Base-by-base conservation (phyloP, 1,140 invertebrate species). In the Trichonephila clavipes region DNA sequence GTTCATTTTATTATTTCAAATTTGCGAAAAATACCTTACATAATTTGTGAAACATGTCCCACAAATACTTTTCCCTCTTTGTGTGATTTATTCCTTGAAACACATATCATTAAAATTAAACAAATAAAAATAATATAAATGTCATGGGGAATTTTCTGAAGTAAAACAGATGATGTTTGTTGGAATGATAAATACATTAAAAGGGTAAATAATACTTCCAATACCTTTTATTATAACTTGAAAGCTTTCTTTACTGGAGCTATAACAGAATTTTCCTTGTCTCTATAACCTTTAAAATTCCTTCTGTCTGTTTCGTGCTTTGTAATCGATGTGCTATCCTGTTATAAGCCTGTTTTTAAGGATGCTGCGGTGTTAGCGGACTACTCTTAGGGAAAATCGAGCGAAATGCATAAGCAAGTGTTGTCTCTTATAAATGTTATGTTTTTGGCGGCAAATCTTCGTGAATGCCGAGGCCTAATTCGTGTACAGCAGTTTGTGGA, bases 351-450 rank as follows among this genome's bases (percentile, higher is more conserved):
- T 10, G 10, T 69, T 24, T 69, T 69, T 77, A 34, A 18, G 24
- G 72, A 34, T 77, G 72, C 72, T 77, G 18, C 40, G 72, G 72
- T 77, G 34, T 34, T 28, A 40, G 34, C 72, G 72, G 72, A 77
- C 72, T 77, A 77, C 72, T 34, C 14, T 6, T 77, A 34, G 10
- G 51, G 51, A 40, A 34, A 77, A 77, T 77, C 72, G 72, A 77
- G 72, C 72, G 72, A 24, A 77, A 40, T 77, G 72, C 72, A 77
- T 77, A 34, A 16, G 72, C 72, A 77, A 40, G 72, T 77, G 72
- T 34, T 40, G 72, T 34, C 28, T 10, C 21, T 66, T 66, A 66
- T n/a, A n/a, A n/a, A 69, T 69, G 24, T 21, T 69, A 24, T 69
- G 66, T 28, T 69, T 24, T n/a, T 24, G 21, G 51, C 51, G 51